Evolutionary conservation across 2,888 invertebrate species (phyloP).

Genomic region (Orgyia antiqua): DNA sequence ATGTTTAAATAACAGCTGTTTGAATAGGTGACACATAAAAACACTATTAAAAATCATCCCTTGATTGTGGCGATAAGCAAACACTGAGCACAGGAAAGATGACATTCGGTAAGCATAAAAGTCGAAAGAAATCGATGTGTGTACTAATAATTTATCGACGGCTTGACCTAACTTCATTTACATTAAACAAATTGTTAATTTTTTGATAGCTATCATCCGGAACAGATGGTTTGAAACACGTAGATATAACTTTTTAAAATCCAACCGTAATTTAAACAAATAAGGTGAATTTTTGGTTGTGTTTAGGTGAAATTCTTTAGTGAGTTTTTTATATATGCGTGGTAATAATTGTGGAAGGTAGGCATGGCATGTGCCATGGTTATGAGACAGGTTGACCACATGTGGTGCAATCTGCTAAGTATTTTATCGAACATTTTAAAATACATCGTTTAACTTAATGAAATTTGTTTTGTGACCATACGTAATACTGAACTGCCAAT

Average conservation of each 20-base stretch:
- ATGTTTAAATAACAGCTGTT: constrained; percentile 49
- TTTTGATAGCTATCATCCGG: constrained; percentile 74
- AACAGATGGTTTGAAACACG: constrained; percentile 61
- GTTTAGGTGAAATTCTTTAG: constrained; percentile 30
- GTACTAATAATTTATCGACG: constrained; percentile 68
- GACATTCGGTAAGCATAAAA: constrained; percentile 73
- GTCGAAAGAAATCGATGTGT: constrained; percentile 59
- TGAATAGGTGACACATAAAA: constrained; percentile 38
- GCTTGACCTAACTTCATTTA: constrained; percentile 71
- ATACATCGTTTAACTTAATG: constrained; percentile 53
- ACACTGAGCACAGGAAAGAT: constrained; percentile 60
- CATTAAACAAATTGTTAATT: constrained; percentile 79
- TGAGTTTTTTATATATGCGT: constrained; percentile 54
- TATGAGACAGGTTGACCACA: constrained; percentile 77
- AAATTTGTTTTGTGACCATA: constrained; percentile 45
- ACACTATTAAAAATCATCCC: constrained; percentile 48
- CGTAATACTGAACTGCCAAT: constrained; percentile 21
- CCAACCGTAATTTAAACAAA: constrained; percentile 12
- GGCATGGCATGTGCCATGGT: constrained; percentile 73
- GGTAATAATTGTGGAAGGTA: constrained; percentile 64
- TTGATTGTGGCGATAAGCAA: constrained; percentile 62
- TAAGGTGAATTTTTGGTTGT: constrained; percentile 21
- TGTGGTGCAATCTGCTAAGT: constrained; percentile 70
- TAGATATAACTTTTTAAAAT: constrained; percentile 16
- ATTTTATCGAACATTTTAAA: constrained; percentile 61